Evolutionary conservation across 1,140 invertebrate genomes (phyloP).

Genomic region (Scaptomyza pallida): DNA sequence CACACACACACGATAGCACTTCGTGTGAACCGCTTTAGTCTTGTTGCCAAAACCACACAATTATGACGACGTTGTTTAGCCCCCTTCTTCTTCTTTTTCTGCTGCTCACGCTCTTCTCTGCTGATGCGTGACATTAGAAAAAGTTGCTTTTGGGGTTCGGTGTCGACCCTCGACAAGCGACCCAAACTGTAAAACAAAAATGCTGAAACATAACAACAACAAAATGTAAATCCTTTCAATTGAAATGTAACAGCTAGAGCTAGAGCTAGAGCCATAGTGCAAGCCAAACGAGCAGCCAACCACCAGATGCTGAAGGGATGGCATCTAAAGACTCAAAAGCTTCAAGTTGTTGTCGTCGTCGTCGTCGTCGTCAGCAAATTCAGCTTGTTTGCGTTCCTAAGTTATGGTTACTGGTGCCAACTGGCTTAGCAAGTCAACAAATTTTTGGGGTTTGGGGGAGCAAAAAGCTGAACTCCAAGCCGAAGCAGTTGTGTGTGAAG

Average conservation of each 20-base stretch:
- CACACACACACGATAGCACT: constrained; percentile 12
- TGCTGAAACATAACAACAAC: constrained; percentile 75
- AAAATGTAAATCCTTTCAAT: constrained; percentile 81
- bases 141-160: constrained; percentile 5
- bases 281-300: constrained; percentile 17
- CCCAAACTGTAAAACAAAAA: constrained; percentile 75
- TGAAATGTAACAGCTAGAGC: constrained; percentile 67
- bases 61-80: constrained; percentile 65
- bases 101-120: background rate
- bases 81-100: background rate
- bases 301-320: no score
- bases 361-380: constrained; percentile 60
- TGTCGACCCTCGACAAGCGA: constrained; percentile 43
- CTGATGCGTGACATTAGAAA: constrained; percentile 30
- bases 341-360: background rate
- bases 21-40: background rate
- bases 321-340: background rate
- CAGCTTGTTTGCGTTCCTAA: constrained; percentile 76
- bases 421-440: constrained; percentile 78
- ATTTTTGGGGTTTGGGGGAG: constrained; percentile 3
- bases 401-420: constrained; percentile 80
- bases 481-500: background rate
- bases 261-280: constrained; percentile 19
- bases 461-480: no score
- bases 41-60: constrained; percentile 53